These are phyloP conservation scores for Muntiacus muntjak DNA, from an alignment of 2,113 vertebrate genomes.

Conservation along the genomic window DNA sequence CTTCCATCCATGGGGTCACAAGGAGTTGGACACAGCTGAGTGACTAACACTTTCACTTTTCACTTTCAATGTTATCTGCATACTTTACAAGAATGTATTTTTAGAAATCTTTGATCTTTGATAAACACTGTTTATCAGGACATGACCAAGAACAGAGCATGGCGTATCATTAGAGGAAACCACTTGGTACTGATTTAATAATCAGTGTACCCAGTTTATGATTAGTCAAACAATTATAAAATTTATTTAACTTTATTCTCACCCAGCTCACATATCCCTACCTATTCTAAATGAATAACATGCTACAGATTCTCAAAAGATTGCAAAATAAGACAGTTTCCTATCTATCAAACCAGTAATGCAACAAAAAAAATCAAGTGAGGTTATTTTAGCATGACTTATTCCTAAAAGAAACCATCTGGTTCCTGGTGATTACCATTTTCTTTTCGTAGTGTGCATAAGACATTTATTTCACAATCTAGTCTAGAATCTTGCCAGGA, in stretches of 20 bases:
- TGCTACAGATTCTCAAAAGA: conserved; percentile 11
- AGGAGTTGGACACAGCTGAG: neutral
- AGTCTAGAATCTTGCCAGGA: neutral
- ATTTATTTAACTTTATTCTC: neutral
- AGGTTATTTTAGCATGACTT: conserved; percentile 30
- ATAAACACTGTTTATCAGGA: neutral
- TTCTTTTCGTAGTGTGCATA: neutral
- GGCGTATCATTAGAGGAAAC: neutral
- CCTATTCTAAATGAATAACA: neutral
- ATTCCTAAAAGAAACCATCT: conserved; percentile 20
- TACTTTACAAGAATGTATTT: neutral
- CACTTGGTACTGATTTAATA: neutral
- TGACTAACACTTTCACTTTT: neutral
- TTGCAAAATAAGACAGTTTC: neutral
- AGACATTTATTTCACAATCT: neutral
- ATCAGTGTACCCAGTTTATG: neutral
- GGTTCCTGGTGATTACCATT: neutral
- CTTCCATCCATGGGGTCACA: neutral
- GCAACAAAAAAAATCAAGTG: neutral
- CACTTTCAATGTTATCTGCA: neutral
- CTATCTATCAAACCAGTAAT: neutral
- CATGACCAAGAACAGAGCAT: neutral
- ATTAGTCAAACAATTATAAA: neutral
- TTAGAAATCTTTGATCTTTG: neutral
- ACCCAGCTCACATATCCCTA: neutral